Percentiles rank a stretch among this genome's conserved stretches.
Evolutionary conservation across 2,888 invertebrate species (phyloP).

Genomic region (Drosophila mimica): DNA sequence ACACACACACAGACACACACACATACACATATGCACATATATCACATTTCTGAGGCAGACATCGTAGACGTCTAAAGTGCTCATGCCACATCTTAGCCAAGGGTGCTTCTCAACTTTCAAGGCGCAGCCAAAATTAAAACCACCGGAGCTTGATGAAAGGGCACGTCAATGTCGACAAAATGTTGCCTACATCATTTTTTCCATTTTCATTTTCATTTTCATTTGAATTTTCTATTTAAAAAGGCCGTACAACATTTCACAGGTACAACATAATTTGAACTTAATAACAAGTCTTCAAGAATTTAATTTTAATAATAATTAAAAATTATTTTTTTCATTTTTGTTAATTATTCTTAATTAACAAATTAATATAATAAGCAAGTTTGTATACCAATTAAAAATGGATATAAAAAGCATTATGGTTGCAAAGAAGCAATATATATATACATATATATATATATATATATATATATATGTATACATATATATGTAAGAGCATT

Average conservation of each 20-base stretch:
- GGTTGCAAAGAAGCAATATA: neutral
- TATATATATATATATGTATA: no score
- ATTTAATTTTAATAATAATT: neutral
- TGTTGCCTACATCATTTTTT: neutral
- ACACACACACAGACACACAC: neutral
- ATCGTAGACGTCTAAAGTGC: neutral
- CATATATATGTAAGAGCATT: no score
- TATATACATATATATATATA: no score
- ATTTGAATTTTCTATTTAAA: neutral
- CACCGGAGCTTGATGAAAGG: constrained; percentile 3
- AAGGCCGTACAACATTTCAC: neutral
- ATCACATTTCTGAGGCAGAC: neutral
- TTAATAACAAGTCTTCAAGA: neutral
- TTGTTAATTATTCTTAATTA: neutral
- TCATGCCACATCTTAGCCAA: neutral
- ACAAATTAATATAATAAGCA: neutral
- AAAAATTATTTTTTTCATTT: neutral
- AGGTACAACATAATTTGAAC: neutral
- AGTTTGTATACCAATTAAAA: neutral
- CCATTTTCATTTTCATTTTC: neutral
- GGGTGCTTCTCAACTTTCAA: neutral
- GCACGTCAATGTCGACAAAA: neutral
- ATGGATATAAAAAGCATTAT: neutral
- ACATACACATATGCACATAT: neutral
- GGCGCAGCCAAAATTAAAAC: neutral